Conservation (phyloP, 2,113 vertebrate genomes). For the Nicator chloris region DNA sequence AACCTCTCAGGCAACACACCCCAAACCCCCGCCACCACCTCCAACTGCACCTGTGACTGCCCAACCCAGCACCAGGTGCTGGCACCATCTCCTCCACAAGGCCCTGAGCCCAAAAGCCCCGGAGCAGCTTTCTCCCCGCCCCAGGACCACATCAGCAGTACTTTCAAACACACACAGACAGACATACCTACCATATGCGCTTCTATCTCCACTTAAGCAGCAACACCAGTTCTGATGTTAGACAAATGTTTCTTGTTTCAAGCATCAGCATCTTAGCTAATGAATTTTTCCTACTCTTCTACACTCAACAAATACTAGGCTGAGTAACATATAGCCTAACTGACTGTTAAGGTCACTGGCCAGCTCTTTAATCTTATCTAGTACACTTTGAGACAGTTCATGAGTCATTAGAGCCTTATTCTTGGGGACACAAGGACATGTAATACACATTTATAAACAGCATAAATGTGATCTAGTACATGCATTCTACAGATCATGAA, state of each 20-base stretch:
- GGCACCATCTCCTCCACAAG: not conserved
- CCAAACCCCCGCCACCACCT: not conserved
- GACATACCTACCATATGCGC: not conserved
- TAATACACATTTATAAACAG: not conserved
- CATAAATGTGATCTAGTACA: not conserved
- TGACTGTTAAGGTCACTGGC: slow-evolving; percentile 41
- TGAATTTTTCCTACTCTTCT: slow-evolving; percentile 1
- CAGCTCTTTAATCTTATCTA: slow-evolving; percentile 56
- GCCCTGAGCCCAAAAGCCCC: not conserved
- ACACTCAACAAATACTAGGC: not conserved
- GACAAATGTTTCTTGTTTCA: not conserved
- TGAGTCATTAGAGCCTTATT: slow-evolving; percentile 31
- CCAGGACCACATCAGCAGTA: not conserved
- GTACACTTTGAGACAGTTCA: slow-evolving; percentile 20
- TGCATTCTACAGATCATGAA: not conserved
- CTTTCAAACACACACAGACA: not conserved
- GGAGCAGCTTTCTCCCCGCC: not conserved
- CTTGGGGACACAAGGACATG: not conserved
- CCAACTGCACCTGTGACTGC: not conserved
- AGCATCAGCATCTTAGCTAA: slow-evolving; percentile 28
- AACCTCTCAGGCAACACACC: not conserved
- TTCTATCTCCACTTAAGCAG: not conserved
- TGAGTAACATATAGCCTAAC: slow-evolving; percentile 19
- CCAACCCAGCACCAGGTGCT: not conserved
- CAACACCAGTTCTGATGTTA: not conserved